Evolutionary conservation across 2,797 vertebrate species (phyloP).

Genomic region (Acomys russatus): DNA sequence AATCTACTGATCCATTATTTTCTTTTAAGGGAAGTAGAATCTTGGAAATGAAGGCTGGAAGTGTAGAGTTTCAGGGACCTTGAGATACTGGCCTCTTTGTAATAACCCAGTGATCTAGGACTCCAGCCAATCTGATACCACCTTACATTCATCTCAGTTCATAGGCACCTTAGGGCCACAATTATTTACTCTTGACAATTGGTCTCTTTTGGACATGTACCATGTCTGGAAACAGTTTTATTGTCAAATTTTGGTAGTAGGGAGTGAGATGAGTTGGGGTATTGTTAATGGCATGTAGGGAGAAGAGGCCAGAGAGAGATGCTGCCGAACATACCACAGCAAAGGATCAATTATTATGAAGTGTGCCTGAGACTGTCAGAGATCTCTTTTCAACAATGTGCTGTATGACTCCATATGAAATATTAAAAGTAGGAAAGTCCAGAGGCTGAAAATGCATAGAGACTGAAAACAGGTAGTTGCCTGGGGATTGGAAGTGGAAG

Average conservation of each 20-base stretch:
- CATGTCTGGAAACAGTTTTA: neutral
- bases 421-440: slow-evolving; percentile 13
- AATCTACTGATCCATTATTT: neutral
- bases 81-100: slow-evolving; percentile 1
- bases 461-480: neutral
- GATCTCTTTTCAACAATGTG: neutral
- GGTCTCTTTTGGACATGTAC: neutral
- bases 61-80: neutral
- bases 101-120: neutral
- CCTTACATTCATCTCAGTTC: neutral
- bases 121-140: fast-evolving
- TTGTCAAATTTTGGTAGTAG: neutral
- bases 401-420: slow-evolving; percentile 7
- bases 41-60: neutral
- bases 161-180: neutral
- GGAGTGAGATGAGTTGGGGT: neutral
- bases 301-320: neutral
- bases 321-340: neutral
- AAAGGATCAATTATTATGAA: slow-evolving; percentile 5
- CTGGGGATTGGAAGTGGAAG: neutral
- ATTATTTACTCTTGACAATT: neutral
- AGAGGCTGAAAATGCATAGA: neutral
- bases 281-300: neutral
- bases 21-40: slow-evolving; percentile 22
- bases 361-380: neutral